Conservation (phyloP, 2,888 invertebrate genomes). For the Acrobasis suavella region DNA sequence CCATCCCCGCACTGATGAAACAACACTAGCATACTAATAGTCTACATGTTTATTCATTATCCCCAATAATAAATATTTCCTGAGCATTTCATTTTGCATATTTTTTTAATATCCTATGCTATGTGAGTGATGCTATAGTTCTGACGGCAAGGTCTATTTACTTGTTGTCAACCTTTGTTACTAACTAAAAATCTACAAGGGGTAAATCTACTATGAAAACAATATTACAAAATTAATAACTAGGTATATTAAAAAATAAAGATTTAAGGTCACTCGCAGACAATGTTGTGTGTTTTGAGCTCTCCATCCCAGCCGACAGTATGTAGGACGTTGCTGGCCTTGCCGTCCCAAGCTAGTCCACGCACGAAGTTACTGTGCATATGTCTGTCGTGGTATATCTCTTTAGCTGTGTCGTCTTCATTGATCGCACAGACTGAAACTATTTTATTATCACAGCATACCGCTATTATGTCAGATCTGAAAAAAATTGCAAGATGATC, state of each 20-base stretch:
- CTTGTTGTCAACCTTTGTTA: too few species aligned
- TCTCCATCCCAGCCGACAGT: slow-evolving; percentile 83
- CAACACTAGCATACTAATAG: slow-evolving; percentile 5
- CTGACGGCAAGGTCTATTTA: background rate
- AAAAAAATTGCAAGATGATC: slow-evolving; percentile 32
- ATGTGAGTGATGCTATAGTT: too few species aligned
- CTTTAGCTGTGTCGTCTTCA: slow-evolving; percentile 42
- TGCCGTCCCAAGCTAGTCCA: slow-evolving; percentile 77
- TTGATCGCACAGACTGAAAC: slow-evolving; percentile 61
- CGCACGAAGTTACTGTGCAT: slow-evolving; percentile 75
- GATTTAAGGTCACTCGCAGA: slow-evolving; percentile 33
- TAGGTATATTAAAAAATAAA: slow-evolving; percentile 7
- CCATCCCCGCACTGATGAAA: slow-evolving; percentile 50
- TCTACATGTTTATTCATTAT: slow-evolving; percentile 28
- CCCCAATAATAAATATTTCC: slow-evolving; percentile 48
- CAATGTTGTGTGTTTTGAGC: slow-evolving; percentile 61
- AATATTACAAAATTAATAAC: background rate
- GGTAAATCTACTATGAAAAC: background rate
- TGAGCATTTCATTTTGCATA: slow-evolving; percentile 43
- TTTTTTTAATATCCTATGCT: background rate
- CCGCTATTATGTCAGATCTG: slow-evolving; percentile 62
- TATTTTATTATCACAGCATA: slow-evolving; percentile 73
- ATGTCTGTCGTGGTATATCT: slow-evolving; percentile 59
- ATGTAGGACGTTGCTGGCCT: slow-evolving; percentile 60
- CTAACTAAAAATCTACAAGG: too few species aligned